Percentiles rank a stretch among this genome's conserved stretches.
phyloP scores from a whole-genome alignment of 2,797 vertebrate species.

The Kryptopterus vitreolus region DNA sequence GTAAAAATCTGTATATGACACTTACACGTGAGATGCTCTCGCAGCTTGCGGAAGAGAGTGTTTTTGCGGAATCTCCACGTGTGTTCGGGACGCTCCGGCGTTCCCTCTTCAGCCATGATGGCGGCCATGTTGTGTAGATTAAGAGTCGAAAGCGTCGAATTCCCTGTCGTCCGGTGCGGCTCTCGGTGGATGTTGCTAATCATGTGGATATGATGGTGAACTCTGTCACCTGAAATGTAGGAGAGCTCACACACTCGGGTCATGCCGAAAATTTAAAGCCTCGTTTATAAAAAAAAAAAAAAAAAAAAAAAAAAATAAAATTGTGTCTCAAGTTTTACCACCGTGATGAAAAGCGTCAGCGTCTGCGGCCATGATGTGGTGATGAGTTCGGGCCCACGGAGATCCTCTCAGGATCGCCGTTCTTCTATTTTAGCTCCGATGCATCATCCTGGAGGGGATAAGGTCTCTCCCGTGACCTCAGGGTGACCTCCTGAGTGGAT shows the following conservation, averaged over 20 bases:
- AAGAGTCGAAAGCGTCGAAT: not conserved
- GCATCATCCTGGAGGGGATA: constrained; percentile 14
- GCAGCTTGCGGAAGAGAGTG: constrained; percentile 47
- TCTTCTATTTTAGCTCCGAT: constrained; percentile 44
- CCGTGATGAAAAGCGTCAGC: constrained; percentile 22
- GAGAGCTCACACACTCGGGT: not conserved
- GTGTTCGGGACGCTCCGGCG: not conserved
- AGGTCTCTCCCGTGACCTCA: constrained; percentile 41
- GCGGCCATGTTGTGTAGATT: not conserved
- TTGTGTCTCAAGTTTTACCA: constrained; percentile 44
- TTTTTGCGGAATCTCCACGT: constrained; percentile 38
- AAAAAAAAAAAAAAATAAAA: constrained; percentile 8
- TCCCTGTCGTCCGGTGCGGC: not conserved
- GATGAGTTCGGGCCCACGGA: constrained; percentile 21
- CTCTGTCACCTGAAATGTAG: not conserved
- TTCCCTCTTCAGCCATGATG: constrained; percentile 1
- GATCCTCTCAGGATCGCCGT: constrained; percentile 44
- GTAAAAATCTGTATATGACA: not conserved
- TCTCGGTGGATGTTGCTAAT: not conserved
- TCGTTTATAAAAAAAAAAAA: constrained; percentile 5
- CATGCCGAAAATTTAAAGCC: constrained; percentile 16
- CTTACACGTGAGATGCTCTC: constrained; percentile 49
- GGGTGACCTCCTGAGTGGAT: constrained; percentile 22
- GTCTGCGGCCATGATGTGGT: constrained; percentile 2
- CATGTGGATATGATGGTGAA: not conserved